phyloP scores from a whole-genome alignment of 2,797 vertebrate species.

The Cyprinella venusta region DNA sequence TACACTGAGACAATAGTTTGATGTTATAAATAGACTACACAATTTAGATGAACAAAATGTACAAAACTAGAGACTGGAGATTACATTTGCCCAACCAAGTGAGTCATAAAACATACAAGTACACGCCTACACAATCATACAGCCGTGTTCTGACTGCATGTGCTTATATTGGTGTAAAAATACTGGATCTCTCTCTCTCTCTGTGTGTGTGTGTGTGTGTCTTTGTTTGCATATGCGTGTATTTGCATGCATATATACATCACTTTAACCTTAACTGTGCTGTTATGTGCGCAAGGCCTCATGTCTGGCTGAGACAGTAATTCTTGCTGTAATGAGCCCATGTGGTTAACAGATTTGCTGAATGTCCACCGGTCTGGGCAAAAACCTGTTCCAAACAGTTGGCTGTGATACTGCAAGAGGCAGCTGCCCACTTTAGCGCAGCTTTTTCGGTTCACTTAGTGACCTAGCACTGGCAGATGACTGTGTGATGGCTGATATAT shows the following conservation, averaged over 20 bases:
- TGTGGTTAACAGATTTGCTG: conserved; percentile 54
- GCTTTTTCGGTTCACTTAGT: conserved; percentile 46
- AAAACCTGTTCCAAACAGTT: conserved; percentile 59
- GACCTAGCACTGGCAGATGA: conserved; percentile 53
- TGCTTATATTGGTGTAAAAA: conserved; percentile 1
- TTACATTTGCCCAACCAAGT: conserved; percentile 16
- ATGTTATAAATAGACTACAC: background rate
- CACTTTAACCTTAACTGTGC: conserved; percentile 20
- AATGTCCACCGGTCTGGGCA: conserved; percentile 47
- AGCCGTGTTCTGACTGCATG: background rate
- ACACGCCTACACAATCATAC: conserved; percentile 29
- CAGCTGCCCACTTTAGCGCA: conserved; percentile 46
- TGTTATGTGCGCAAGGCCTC: conserved; percentile 11
- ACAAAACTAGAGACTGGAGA: background rate
- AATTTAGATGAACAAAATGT: conserved; percentile 25
- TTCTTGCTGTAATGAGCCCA: conserved; percentile 51
- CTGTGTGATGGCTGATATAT: conserved; percentile 40
- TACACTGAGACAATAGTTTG: background rate
- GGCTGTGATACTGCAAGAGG: conserved; percentile 31
- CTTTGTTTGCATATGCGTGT: background rate
- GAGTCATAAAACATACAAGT: conserved; percentile 38
- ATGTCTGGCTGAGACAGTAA: conserved; percentile 27
- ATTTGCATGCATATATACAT: conserved; percentile 11
- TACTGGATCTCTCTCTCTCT: background rate
- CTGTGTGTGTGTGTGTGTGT: conserved; percentile 16